Evolutionary conservation across 2,797 vertebrate species (phyloP).

Genomic region (Alectoris magna): DNA sequence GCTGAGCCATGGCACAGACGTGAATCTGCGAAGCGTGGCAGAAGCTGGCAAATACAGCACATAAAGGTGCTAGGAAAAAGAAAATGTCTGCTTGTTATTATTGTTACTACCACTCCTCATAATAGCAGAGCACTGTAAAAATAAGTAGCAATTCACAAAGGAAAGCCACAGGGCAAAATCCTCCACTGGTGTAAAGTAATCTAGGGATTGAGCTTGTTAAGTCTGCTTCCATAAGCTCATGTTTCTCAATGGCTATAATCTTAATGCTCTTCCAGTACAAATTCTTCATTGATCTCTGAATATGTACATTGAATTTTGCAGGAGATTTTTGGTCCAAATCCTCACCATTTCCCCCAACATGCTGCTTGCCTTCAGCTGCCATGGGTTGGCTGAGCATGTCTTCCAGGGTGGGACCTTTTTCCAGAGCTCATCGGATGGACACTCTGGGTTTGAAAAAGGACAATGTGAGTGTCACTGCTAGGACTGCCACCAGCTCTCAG

Average conservation of each 20-base stretch:
- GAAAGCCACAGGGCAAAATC: neutral
- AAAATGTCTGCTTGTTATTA: neutral
- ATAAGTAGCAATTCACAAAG: neutral
- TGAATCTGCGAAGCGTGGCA: neutral
- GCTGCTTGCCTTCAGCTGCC: neutral
- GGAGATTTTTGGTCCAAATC: neutral
- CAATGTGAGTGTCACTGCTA: accelerated
- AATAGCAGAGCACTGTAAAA: neutral
- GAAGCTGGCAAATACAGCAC: neutral
- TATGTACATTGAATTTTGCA: accelerated
- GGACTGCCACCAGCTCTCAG: neutral
- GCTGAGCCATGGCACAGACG: accelerated
- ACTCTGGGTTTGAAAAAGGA: neutral
- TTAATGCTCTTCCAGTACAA: neutral
- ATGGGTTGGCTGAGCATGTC: neutral
- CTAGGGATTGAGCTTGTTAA: neutral
- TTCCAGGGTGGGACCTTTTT: neutral
- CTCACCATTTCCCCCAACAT: neutral
- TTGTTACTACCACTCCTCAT: neutral
- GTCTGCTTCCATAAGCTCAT: neutral
- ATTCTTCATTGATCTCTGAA: neutral
- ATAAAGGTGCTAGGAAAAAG: neutral
- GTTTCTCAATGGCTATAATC: neutral
- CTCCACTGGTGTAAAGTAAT: neutral
- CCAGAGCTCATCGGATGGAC: neutral